Base-by-base conservation (phyloP, 2,888 invertebrate species). In the Panopea generosa region DNA sequence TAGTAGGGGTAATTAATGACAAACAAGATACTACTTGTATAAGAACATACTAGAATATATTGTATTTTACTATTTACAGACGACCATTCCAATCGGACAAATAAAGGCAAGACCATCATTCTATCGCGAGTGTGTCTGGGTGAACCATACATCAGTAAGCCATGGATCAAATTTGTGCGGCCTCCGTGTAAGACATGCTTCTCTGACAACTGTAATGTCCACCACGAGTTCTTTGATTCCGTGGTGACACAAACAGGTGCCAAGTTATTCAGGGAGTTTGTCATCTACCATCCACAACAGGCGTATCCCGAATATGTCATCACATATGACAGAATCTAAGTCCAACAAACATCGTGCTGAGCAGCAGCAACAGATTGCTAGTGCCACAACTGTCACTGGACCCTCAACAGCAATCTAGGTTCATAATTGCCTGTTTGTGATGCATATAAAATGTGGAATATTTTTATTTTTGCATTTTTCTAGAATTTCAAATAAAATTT, bases 191-290 rank as follows among this genome's bases (percentile, higher is more conserved):
- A 55, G 29, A 11, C 24, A 6, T 56, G 56, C 20, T 33, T 56
- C 4, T 1, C 16, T n/a, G 56, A 56, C n/a, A 33, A 14, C 4
- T 33, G 56, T 38, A 56, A 20, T 16, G 14, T 7, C 2, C 56
- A 56, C 11, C 29, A 56, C 16, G 9, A 56, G 2, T 55, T 55
- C 55, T 55, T 22, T 29, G 55, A 55, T 24, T 55, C 56, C 4
- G 56, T 56, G 2, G 56, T 56, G 11, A 56, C 56, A 1, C 27
- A 56, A n/a, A 20, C 24, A 3, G 56, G 56, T 4, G 56, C 14
- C 14, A 56, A 56, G 33, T 20, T 56, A 20, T 56, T 56, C 38
- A 16, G 56, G 7, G 56, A 56, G 27, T 56, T 56, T 33, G 56
- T 56, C 14, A 20, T 56, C 2, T 56, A 56, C 20, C 56, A 33